Conservation (phyloP, 1,140 invertebrate genomes). For the Papilio helenus region DNA sequence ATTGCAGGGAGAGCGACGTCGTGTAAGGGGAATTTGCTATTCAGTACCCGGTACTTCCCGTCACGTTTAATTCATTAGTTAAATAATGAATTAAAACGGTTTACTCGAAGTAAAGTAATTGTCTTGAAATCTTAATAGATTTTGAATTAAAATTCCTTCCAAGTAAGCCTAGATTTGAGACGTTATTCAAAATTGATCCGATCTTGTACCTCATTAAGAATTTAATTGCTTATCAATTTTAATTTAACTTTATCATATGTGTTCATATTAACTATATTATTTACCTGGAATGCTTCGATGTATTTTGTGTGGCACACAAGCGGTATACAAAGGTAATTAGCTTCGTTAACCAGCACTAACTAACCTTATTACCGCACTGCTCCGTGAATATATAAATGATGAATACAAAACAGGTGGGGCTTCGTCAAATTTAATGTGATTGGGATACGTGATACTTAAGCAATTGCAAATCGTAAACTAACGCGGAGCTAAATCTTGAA, state of each 20-base stretch:
- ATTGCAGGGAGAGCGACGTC: slow-evolving; percentile 10
- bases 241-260: slow-evolving; percentile 16
- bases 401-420: slow-evolving; percentile 31
- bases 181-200: background rate
- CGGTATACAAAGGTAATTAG: slow-evolving; percentile 57
- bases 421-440: background rate
- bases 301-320: slow-evolving; percentile 53
- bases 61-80: slow-evolving; percentile 21
- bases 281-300: slow-evolving; percentile 46
- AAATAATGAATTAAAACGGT: slow-evolving; percentile 12
- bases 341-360: slow-evolving; percentile 54
- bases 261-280: slow-evolving; percentile 33
- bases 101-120: background rate
- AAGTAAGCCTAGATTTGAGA: background rate
- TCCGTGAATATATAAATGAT: slow-evolving; percentile 51
- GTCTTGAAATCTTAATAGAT: background rate
- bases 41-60: slow-evolving; percentile 7
- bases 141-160: background rate
- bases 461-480: background rate
- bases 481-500: background rate
- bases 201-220: background rate
- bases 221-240: background rate
- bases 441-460: background rate
- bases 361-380: slow-evolving; percentile 54
- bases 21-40: slow-evolving; percentile 10